Base-by-base conservation (phyloP, 2,888 invertebrate genomes). In the Himalopsyche tibetana region DNA sequence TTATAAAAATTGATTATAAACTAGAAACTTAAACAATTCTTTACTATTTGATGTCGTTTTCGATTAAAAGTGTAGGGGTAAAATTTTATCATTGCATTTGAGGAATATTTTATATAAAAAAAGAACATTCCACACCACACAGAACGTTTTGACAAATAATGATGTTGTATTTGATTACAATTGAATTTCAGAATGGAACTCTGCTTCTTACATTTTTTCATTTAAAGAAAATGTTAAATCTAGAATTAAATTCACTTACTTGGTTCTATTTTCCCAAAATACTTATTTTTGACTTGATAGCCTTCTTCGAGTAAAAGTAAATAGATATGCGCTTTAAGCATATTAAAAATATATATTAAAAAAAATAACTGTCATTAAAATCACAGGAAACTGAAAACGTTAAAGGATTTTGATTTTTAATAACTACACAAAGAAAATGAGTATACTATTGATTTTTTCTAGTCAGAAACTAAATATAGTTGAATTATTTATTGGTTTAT, bases 161-260 rank as follows among this genome's bases (percentile, higher is more conserved):
- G 51, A 51, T 51, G 12, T 3, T 51, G 51, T 51, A 51, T 51
- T 51, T 51, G 15, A 51, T 15, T 15, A 51, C 51, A 6, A 15
- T 51, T 51, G 51, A 15, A 51, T 51, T 51, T 51, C 15, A 51
- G 15, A 51, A 51, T 51, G 15, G 51, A 51, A 15, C 15, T 15
- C 12, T 12, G 51, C 51, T 51, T 51, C 51, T 12, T 51, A 5
- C 12, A 63, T 28, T 63, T 6, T 63, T 19, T 63, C 19, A 63
- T n/a, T 63, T 3, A 63, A 28, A 19, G 19, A 5, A 63, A 15
- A 63, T 63, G 63, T 63, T 11, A n/a, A 63, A n/a, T 19, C n/a
- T 63, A 63, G 63, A 63, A 28, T 28, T 63, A 63, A 63, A 19
- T n/a, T 63, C 63, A 63, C 19, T n/a, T 56, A n/a, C n/a, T 19